Evolutionary conservation across 2,888 invertebrate genomes (phyloP).

Genomic region (Athalia cordata): DNA sequence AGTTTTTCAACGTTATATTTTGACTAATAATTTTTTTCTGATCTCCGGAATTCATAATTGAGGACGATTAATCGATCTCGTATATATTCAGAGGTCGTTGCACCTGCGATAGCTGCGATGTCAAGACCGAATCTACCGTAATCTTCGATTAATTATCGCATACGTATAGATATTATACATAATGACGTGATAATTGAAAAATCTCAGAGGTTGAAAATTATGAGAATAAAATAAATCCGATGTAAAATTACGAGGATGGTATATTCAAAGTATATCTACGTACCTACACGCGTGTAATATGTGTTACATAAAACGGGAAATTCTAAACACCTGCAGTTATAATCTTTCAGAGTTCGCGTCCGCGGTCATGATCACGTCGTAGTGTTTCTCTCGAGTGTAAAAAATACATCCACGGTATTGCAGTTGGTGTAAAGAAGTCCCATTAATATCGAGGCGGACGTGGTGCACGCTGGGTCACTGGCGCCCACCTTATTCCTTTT

Average conservation of each 20-base stretch:
- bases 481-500: background rate
- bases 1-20: slow-evolving; percentile 6
- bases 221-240: too few relatives aligned
- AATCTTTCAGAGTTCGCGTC: background rate
- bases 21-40: slow-evolving; percentile 14
- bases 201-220: too few relatives aligned
- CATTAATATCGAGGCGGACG: slow-evolving; percentile 38
- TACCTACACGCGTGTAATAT: too few relatives aligned
- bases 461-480: slow-evolving; percentile 20
- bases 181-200: background rate
- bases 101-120: background rate
- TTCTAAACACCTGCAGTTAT: too few relatives aligned
- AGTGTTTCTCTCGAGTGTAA: background rate
- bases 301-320: too few relatives aligned
- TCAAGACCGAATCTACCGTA: background rate
- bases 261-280: too few relatives aligned
- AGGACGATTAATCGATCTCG: slow-evolving; percentile 18
- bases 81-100: slow-evolving; percentile 19
- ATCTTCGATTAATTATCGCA: background rate
- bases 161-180: background rate
- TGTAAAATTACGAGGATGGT: too few relatives aligned
- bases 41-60: slow-evolving; percentile 30
- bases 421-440: background rate
- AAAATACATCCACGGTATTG: background rate
- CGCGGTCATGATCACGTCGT: background rate